Evolutionary conservation across 1,140 invertebrate genomes (phyloP), one percentile per base, ranked within the genome.

Genomic region (Aphis craccivora): DNA sequence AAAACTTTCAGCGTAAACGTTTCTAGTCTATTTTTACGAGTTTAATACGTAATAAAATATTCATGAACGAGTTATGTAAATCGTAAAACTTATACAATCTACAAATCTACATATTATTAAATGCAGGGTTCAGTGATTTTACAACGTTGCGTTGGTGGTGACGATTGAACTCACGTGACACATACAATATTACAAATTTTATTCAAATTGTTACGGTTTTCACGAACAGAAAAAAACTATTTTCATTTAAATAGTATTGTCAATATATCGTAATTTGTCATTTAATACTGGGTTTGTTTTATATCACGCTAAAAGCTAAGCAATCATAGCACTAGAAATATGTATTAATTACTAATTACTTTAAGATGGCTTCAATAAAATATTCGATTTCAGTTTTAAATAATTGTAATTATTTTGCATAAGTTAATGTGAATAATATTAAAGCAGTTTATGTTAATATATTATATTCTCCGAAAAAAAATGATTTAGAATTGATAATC

Each of bases 61-160:
- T 76, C 60, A 76, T 76, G 60, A n/a, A 76, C 60, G 30, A 76
- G 60, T 76, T 76, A 76, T 76, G 30, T n/a, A 76, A 76, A 76
- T 76, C n/a, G 30, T 18, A 76, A n/a, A 76, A 76, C 3, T 76
- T 76, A 76, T 76, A 76, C 60, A 76, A 76, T 76, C 60, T n/a
- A 76, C 11, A 18, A n/a, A 76, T n/a, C 60, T 76, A 76, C 60
- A 76, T 76, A 76, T 76, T 76, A 76, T 76, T 76, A 76, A 67
- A 67, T 30, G 30, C 30, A n/a, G 30, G 60, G 60, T 76, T n/a
- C 18, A 30, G 30, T 2, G 60, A 76, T 76, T 67, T n/a, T 18
- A n/a, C 30, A 14, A 18, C n/a, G 2, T n/a, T n/a, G 60, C n/a
- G 6, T n/a, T n/a, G 60, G 60, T n/a, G n/a, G 60, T n/a, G 60